A percentile compares a stretch with the other conserved stretches of the same genome.
Conservation (phyloP, 2,113 vertebrate species). For the Psammodynastes pulverulentus region DNA sequence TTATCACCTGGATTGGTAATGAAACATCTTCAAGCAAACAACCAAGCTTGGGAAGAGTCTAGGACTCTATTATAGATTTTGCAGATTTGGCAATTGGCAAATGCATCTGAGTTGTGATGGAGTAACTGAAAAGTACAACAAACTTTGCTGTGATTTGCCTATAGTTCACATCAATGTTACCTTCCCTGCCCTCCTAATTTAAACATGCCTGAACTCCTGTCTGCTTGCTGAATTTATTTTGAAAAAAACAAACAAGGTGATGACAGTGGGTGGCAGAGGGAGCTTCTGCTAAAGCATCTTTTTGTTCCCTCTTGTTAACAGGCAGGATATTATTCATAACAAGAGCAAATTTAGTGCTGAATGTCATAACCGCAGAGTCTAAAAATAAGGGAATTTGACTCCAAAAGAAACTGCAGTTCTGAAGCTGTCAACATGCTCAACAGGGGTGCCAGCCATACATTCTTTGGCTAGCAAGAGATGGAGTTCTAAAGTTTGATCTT, state of each 20-base stretch:
- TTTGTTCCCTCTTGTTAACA: constrained; percentile 45
- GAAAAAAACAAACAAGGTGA: constrained; percentile 32
- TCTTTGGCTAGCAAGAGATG: neutral
- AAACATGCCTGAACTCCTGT: neutral
- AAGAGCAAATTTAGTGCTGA: constrained; percentile 44
- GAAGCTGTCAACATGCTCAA: constrained; percentile 43
- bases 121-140: neutral
- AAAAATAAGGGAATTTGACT: constrained; percentile 37
- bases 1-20: neutral
- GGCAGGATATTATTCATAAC: constrained; percentile 44
- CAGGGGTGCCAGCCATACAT: constrained; percentile 33
- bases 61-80: neutral
- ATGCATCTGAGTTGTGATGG: neutral
- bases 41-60: neutral
- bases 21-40: neutral
- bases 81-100: neutral
- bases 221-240: constrained; percentile 28
- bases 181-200: neutral
- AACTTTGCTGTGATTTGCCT: neutral
- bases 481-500: constrained; percentile 21
- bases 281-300: constrained; percentile 27
- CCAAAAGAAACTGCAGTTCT: constrained; percentile 14
- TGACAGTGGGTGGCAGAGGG: neutral
- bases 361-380: constrained; percentile 34
- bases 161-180: neutral